Evolutionary conservation across 2,113 vertebrate species (phyloP).

Genomic region (Columba livia): DNA sequence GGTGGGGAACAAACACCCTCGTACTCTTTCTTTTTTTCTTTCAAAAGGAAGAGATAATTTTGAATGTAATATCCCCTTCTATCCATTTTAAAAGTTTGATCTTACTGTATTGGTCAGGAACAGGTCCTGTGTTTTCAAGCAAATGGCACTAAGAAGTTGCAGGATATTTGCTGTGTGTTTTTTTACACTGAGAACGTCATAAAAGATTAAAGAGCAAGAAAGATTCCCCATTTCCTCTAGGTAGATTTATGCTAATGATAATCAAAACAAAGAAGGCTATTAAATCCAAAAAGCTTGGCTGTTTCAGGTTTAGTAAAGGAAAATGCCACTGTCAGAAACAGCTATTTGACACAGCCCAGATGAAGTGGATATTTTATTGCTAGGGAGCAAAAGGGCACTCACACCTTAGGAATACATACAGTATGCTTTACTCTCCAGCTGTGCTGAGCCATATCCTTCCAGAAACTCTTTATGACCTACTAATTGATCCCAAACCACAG

Average conservation of each 20-base stretch:
- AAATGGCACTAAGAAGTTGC: not conserved
- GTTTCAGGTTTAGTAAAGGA: not conserved
- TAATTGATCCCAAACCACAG: constrained; percentile 37
- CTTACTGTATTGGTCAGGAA: not conserved
- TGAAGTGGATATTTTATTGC: not conserved
- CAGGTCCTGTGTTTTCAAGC: not conserved
- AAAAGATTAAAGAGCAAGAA: not conserved
- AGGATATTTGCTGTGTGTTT: not conserved
- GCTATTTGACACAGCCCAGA: not conserved
- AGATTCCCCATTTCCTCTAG: not conserved
- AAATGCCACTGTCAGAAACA: not conserved
- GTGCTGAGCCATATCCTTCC: not conserved
- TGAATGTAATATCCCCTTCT: not conserved
- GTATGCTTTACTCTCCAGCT: not conserved
- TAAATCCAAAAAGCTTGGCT: not conserved
- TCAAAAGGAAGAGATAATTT: not conserved
- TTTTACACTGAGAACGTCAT: not conserved
- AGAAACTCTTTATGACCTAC: constrained; percentile 24
- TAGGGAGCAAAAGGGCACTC: not conserved
- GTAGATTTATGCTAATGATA: not conserved
- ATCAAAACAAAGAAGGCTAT: not conserved
- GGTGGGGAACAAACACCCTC: not conserved
- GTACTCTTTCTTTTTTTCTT: not conserved
- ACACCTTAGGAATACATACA: not conserved
- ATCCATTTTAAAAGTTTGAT: not conserved